Percentiles rank a stretch among this genome's conserved stretches.
phyloP scores from a whole-genome alignment of 2,797 vertebrate species.

The Helostoma temminkii region DNA sequence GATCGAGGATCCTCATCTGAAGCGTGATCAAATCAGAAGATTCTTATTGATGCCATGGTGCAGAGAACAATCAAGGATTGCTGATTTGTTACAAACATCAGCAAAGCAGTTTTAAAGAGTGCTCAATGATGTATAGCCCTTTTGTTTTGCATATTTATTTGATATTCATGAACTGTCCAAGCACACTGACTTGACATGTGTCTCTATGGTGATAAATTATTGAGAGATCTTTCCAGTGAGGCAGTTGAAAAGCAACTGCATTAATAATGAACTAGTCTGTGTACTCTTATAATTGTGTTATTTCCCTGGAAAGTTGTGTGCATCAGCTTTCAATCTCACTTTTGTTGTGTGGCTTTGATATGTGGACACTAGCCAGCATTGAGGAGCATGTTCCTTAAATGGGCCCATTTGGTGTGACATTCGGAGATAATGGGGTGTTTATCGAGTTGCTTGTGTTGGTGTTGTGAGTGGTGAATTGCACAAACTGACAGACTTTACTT shows the following conservation, averaged over 20 bases:
- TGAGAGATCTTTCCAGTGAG: slow-evolving; percentile 81
- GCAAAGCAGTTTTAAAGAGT: slow-evolving; percentile 67
- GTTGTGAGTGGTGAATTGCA: slow-evolving; percentile 25
- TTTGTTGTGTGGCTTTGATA: slow-evolving; percentile 64
- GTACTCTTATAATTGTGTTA: slow-evolving; percentile 83
- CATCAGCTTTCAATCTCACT: slow-evolving; percentile 48
- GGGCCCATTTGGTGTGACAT: slow-evolving; percentile 60
- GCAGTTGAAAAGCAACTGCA: slow-evolving; percentile 83
- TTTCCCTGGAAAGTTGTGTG: slow-evolving; percentile 79
- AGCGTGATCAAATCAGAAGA: slow-evolving; percentile 54
- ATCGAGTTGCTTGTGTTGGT: slow-evolving; percentile 35
- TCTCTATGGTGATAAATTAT: slow-evolving; percentile 87
- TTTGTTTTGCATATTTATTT: slow-evolving; percentile 87
- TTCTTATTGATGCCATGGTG: slow-evolving; percentile 57
- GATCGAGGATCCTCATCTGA: slow-evolving; percentile 54
- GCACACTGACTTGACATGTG: slow-evolving; percentile 81
- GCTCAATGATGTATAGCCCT: slow-evolving; percentile 81
- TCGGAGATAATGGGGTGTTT: slow-evolving; percentile 40
- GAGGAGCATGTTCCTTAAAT: slow-evolving; percentile 63
- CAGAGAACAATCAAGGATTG: slow-evolving; percentile 63
- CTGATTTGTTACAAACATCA: slow-evolving; percentile 54
- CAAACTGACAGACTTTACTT: slow-evolving; percentile 43
- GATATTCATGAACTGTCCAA: slow-evolving; percentile 86
- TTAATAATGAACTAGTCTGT: slow-evolving; percentile 85
- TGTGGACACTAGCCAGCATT: slow-evolving; percentile 55